Evolutionary conservation across 2,797 vertebrate species (phyloP).

Genomic region (Notolepis coatsorum): DNA sequence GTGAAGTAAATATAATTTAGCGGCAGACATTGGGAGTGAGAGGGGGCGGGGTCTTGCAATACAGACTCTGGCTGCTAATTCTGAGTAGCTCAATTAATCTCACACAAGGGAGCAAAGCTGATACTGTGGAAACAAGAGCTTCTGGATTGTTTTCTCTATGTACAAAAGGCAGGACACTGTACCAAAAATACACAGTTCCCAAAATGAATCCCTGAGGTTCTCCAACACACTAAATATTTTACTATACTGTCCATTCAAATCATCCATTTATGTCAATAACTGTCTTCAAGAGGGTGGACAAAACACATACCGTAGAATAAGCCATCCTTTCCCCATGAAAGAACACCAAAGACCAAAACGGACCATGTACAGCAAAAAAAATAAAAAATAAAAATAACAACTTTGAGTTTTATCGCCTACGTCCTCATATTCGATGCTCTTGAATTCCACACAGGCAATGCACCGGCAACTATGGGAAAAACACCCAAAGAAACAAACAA

Average conservation of each 20-base stretch:
- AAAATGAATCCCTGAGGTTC: conserved; percentile 46
- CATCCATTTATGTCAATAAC: not conserved
- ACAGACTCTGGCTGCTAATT: not conserved
- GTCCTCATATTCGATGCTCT: conserved; percentile 55
- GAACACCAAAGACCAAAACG: conserved; percentile 18
- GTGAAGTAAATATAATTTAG: too few species aligned
- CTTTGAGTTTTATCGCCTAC: conserved; percentile 38
- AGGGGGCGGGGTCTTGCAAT: too few species aligned
- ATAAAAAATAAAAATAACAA: not conserved
- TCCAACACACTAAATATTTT: conserved; percentile 11
- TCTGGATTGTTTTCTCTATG: not conserved
- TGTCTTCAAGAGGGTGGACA: not conserved
- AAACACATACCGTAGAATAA: conserved; percentile 58
- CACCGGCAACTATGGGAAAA: not conserved
- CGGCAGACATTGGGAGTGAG: too few species aligned
- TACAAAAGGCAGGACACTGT: conserved; percentile 27
- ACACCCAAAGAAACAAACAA: too few species aligned
- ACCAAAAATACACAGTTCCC: conserved; percentile 39
- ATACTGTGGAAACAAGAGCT: not conserved
- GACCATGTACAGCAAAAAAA: conserved; percentile 10
- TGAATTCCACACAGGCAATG: not conserved
- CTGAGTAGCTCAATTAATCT: not conserved
- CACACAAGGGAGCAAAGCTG: not conserved
- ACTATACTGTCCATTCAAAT: conserved; percentile 8
- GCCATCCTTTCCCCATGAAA: conserved; percentile 69